Conservation (phyloP, 2,888 invertebrate species). For the Volucella inanis region DNA sequence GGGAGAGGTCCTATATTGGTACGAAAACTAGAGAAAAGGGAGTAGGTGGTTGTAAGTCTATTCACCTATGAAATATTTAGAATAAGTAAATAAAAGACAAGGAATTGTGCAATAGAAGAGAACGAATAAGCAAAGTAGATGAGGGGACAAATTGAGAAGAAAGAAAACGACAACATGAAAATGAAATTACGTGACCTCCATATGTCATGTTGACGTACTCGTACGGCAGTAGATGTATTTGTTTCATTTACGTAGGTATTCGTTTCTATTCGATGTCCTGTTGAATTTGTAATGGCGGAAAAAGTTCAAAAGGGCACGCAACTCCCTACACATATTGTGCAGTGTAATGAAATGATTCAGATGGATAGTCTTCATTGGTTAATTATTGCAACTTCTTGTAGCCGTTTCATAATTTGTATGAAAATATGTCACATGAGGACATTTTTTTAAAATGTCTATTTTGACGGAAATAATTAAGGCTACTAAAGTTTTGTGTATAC, state of each 20-base stretch:
- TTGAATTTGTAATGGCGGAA: conserved; percentile 73
- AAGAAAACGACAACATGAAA: conserved; percentile 40
- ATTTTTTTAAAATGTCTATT: neutral
- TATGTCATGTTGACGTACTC: conserved; percentile 59
- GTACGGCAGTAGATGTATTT: neutral
- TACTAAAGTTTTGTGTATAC: neutral
- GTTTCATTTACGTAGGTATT: conserved; percentile 16
- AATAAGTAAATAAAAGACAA: conserved; percentile 71
- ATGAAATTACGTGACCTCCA: conserved; percentile 71
- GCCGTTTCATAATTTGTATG: conserved; percentile 5
- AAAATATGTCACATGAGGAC: conserved; percentile 19
- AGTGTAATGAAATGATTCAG: conserved; percentile 59
- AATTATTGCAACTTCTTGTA: conserved; percentile 63
- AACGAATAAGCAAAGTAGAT: conserved; percentile 7
- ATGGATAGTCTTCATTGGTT: conserved; percentile 63
- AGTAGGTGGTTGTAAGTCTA: conserved; percentile 34
- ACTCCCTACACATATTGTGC: conserved; percentile 25
- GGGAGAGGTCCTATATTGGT: conserved; percentile 28
- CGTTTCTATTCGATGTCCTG: conserved; percentile 54
- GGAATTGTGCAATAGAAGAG: conserved; percentile 41
- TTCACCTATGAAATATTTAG: conserved; percentile 70
- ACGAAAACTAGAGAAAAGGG: conserved; percentile 2
- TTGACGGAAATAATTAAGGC: neutral
- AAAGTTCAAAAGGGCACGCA: conserved; percentile 68
- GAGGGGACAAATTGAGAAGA: conserved; percentile 11